A percentile compares a stretch with the other conserved stretches of the same genome.
Evolutionary conservation across 2,888 invertebrate genomes (phyloP).

Genomic region (Eulithis testata): DNA sequence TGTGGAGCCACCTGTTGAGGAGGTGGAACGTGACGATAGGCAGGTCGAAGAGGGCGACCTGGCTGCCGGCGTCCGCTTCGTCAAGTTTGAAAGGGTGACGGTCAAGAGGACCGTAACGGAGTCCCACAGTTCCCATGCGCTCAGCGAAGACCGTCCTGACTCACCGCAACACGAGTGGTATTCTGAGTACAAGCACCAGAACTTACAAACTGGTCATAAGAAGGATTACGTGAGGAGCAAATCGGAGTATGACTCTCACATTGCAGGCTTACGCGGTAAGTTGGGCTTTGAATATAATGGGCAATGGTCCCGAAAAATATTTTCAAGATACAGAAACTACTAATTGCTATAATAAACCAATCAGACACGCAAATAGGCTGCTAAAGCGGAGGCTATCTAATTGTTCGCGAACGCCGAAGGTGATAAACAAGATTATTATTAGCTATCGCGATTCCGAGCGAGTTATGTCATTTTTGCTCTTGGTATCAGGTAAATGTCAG

Average conservation of each 20-base stretch:
- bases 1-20: slow-evolving; percentile 66
- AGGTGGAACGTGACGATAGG: slow-evolving; percentile 61
- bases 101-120: slow-evolving; percentile 86
- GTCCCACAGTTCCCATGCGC: slow-evolving; percentile 56
- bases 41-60: slow-evolving; percentile 87
- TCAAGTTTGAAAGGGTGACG: slow-evolving; percentile 89
- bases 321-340: slow-evolving; percentile 17
- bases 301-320: slow-evolving; percentile 17
- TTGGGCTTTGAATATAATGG: slow-evolving; percentile 8
- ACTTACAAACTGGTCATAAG: slow-evolving; percentile 87
- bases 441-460: slow-evolving; percentile 26
- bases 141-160: slow-evolving; percentile 70
- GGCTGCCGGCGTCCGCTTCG: slow-evolving; percentile 85
- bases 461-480: slow-evolving; percentile 42
- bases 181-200: slow-evolving; percentile 78
- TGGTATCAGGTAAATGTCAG: slow-evolving; percentile 56
- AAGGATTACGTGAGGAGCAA: slow-evolving; percentile 91
- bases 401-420: slow-evolving; percentile 33
- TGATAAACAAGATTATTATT: slow-evolving; percentile 33
- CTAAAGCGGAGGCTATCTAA: slow-evolving; percentile 20
- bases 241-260: slow-evolving; percentile 94
- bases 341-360: slow-evolving; percentile 27
- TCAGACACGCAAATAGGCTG: slow-evolving; percentile 24
- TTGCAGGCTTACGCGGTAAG: slow-evolving; percentile 93
- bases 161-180: slow-evolving; percentile 80